phyloP scores from a whole-genome alignment of 1,140 invertebrate species.

The Streblospio benedicti region DNA sequence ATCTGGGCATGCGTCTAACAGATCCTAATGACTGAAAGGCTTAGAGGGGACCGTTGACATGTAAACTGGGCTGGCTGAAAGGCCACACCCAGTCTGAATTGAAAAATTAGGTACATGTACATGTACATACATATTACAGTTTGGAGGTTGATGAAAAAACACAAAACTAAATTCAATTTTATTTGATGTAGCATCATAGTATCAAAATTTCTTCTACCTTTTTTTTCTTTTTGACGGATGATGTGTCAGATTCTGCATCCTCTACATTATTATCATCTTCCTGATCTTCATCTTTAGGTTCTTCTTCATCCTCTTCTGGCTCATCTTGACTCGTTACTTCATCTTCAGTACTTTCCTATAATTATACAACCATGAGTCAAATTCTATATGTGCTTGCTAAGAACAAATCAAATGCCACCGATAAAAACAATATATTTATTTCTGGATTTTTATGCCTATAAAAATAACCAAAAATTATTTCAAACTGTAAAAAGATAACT shows the following conservation, averaged over 20 bases:
- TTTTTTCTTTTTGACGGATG: conserved; percentile 1
- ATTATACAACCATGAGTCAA: conserved; percentile 1
- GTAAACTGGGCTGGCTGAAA: too few relatives aligned
- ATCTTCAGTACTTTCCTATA: conserved; percentile 50
- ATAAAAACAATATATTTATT: not conserved
- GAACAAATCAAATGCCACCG: not conserved
- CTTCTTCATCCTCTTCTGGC: conserved; percentile 20
- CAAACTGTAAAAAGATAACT: conserved; percentile 1
- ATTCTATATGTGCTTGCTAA: not conserved
- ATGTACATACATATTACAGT: not conserved
- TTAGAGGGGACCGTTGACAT: too few relatives aligned
- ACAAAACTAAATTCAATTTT: not conserved
- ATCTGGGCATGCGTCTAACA: too few relatives aligned
- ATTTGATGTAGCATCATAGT: not conserved
- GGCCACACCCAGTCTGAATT: not conserved
- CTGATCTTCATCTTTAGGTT: conserved; percentile 20
- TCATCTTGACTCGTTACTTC: conserved; percentile 41
- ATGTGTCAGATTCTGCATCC: conserved; percentile 7
- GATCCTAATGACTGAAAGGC: too few relatives aligned
- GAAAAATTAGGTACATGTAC: not conserved
- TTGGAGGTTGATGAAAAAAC: not conserved
- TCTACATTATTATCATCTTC: conserved; percentile 21
- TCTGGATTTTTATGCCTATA: not conserved
- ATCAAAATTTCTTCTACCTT: too few relatives aligned
- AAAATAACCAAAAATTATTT: not conserved